Percentiles rank a stretch among this genome's conserved stretches.
Evolutionary conservation across 2,113 vertebrate species (phyloP).

Genomic region (Cathartes aura): DNA sequence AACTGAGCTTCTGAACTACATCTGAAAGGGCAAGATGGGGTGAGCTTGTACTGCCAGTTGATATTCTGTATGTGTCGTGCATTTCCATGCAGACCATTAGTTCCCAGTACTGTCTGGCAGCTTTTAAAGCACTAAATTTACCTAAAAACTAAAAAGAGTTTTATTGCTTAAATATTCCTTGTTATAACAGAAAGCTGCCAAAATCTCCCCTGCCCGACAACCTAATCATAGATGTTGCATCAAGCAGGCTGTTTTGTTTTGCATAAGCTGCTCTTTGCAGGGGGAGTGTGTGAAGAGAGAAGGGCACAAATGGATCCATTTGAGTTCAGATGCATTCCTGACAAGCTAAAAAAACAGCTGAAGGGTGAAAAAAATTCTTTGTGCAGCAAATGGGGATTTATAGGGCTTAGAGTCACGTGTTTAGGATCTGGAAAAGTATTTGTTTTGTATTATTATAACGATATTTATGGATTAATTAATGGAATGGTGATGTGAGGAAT

Average conservation of each 20-base stretch:
- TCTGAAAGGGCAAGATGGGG: neutral
- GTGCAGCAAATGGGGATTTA: slow-evolving; percentile 50
- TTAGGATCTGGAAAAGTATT: slow-evolving; percentile 32
- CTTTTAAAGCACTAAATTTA: slow-evolving; percentile 3
- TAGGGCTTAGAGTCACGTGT: slow-evolving; percentile 24
- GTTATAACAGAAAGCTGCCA: neutral
- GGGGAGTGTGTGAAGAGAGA: neutral
- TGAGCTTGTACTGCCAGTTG: neutral
- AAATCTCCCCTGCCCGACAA: neutral
- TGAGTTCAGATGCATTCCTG: slow-evolving; percentile 16
- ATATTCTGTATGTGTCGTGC: neutral
- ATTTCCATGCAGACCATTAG: neutral
- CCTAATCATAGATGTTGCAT: neutral
- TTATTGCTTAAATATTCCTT: slow-evolving; percentile 15
- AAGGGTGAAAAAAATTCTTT: slow-evolving; percentile 41
- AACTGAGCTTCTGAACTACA: slow-evolving; percentile 17
- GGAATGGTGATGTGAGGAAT: neutral
- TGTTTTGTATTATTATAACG: slow-evolving; percentile 8
- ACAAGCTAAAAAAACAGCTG: neutral
- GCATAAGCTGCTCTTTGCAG: neutral
- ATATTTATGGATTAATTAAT: slow-evolving; percentile 25
- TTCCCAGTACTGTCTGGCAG: neutral
- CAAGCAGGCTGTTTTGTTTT: neutral
- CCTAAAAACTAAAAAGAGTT: neutral
- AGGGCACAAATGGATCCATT: neutral